Evolutionary conservation across 2,113 vertebrate species (phyloP), one percentile per base, ranked within the genome.

Genomic region (Trematomus loennbergii): DNA sequence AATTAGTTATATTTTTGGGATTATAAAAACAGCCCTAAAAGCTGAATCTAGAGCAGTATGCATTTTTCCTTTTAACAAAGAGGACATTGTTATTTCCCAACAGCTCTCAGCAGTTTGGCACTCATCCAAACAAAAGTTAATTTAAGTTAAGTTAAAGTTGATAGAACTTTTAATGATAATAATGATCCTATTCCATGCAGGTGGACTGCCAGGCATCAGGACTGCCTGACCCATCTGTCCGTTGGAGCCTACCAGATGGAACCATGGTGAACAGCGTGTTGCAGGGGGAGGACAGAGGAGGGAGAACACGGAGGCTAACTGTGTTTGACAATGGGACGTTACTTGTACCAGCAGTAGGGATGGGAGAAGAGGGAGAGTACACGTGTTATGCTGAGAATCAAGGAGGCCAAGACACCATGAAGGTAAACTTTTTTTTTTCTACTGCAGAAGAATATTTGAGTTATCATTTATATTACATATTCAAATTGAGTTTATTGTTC

Each of bases 201-300:
- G 96, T 99, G 25, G 97, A 99, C 89, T 99, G 98, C 79, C 91
- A 97, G 72, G 97, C 97, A 74, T 97, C 96, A 0, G 98, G 98
- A 45, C 92, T 97, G 12, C 98, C 98, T 57, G 93, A 96, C 80
- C 98, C 98, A 0, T 95, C 96, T 66, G 96, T 99, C 72, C 96
- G 91, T 1, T 99, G 98, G 98, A 93, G 95, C 79, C 94, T 99
- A 3, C 98, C 98, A 0, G 97, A 99, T 46, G 97, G 98, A 45
- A 97, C 97, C 81, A 95, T 95, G 93, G 94, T 98, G 17, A 96
- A 96, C 90, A 95, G 96, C 4, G 81, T 96, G 72, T 87, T 96
- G 92, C 96, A 95, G 76, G 92, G 95, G 0, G 96, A 96, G 4
- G 95, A 96, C 58, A 93, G 93, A 0, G 94, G 95, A 2, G 92